Base-by-base conservation (phyloP, 2,797 vertebrate genomes). In the Argya squamiceps region DNA sequence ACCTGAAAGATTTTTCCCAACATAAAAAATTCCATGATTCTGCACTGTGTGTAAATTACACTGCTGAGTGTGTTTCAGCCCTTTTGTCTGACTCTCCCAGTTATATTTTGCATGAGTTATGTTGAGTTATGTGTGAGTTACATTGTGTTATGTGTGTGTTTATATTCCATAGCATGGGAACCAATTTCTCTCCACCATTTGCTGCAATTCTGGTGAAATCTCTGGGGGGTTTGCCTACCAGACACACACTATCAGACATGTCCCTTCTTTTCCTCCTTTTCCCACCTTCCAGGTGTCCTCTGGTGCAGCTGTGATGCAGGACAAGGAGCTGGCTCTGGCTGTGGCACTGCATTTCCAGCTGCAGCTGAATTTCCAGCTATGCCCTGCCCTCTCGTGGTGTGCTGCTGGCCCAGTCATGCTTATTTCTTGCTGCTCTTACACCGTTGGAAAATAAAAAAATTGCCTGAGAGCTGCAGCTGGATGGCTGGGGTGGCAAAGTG, bases 371-470 rank as follows among this genome's bases (percentile, higher is more conserved):
- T 88, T 73, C 65, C 94, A 89, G 81, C 27, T 22, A 11, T 18
- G 71, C 52, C 10, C 93, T 97, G 95, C 96, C 95, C 93, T 83
- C 95, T 95, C 17, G 84, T 75, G 96, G 94, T 18, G 10, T 62
- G 41, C 60, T 84, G 23, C 34, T 26, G 17, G n/a, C 47, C n/a
- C 67, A 10, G 7, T 4, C 65, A 3, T 0, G 2, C 14, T 73
- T 2, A 6, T 34, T 41, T 62, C 74, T 76, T 65, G 19, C 70
- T 69, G 44, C 2, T 63, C 6, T 11, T 20, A 4, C 27, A 27
- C 2, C 26, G 0, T 11, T 32, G 39, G 20, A 15, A 84, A 78
- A 65, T 1, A 49, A 49, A 11, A 78, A 34, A 26, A 22, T 18
- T 8, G 3, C 30, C 26, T 10, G 47, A 22, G 26, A 79, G 55